Base-by-base conservation (phyloP, 2,797 vertebrate genomes). In the Amniataba percoides region DNA sequence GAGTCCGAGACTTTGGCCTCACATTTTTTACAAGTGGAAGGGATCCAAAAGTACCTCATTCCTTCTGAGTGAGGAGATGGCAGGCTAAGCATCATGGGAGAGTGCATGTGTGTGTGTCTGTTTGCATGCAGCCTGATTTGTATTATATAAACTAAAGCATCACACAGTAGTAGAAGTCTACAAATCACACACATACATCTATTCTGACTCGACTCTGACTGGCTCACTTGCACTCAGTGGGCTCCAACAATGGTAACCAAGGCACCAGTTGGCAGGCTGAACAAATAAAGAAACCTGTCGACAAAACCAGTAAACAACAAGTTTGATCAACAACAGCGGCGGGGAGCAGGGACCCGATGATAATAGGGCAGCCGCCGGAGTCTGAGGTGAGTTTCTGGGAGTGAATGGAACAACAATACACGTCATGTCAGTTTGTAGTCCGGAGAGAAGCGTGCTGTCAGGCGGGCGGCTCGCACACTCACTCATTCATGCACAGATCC, bases 291-390 rank as follows among this genome's bases (percentile, higher is more conserved):
- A 89, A 81, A 80, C 52, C 75, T 69, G 82, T 87, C 66, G 78
- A 83, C 62, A 78, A 78, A 81, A 58, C 31, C 71, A 55, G 64
- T 80, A 83, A 90, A 92, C 71, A 78, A 75, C 63, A 74, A 74
- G 61, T 89, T 83, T 66, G 65, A 85, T 83, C 81, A 84, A 45
- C 68, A 82, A 68, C 72, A 63, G 75, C 67, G 81, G 79, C 81
- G 78, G 74, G 80, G 56, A 87, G 74, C 36, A 68, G 51, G 81
- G 68, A 66, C 51, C 74, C 45, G 5, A 4, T 21, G 80, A 90
- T 81, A 76, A 78, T 70, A 78, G 65, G 70, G 71, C 72, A 77
- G 58, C 53, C 46, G 18, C 36, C 39, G 42, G 83, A 84, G 73
- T 74, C 72, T 69, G 76, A 51, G 68, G 68, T 67, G 79, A 56